Evolutionary conservation across 2,888 invertebrate species (phyloP).

Genomic region (Drosophila hamatofila): DNA sequence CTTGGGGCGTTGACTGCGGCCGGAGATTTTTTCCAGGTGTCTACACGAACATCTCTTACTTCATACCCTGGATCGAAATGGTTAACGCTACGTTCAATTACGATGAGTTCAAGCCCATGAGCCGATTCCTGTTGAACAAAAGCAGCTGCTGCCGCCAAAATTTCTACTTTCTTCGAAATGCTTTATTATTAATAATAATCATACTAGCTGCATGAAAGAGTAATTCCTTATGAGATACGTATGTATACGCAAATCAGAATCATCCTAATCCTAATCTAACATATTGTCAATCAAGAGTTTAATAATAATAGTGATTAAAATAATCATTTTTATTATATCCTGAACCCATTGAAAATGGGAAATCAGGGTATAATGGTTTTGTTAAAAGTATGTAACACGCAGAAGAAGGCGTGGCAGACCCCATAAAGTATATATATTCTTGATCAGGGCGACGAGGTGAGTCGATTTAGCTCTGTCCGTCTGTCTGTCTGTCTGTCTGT

Average conservation of each 20-base stretch:
- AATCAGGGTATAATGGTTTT: no score
- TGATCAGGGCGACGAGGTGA: no score
- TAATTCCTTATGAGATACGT: neutral
- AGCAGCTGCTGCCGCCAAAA: neutral
- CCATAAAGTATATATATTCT: no score
- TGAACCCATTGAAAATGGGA: no score
- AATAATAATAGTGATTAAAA: no score
- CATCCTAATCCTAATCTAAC: no score
- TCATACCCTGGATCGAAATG: conserved; percentile 28
- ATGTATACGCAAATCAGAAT: neutral
- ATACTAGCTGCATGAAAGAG: neutral
- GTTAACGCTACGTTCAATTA: conserved; percentile 37
- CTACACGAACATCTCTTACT: conserved; percentile 45
- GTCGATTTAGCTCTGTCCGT: no score
- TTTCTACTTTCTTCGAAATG: neutral
- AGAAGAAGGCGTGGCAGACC: no score
- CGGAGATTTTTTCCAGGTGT: conserved; percentile 43
- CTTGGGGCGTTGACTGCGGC: conserved; percentile 53
- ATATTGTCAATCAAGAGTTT: neutral
- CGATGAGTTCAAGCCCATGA: neutral
- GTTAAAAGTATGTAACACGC: no score
- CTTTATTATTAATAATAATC: neutral
- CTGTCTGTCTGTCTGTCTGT: no score
- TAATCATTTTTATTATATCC: no score
- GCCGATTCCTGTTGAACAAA: neutral